A percentile compares a stretch with the other conserved stretches of the same genome.
These are phyloP conservation scores for Plotosus lineatus DNA, from an alignment of 2,113 vertebrate genomes.

Conservation along the genomic window DNA sequence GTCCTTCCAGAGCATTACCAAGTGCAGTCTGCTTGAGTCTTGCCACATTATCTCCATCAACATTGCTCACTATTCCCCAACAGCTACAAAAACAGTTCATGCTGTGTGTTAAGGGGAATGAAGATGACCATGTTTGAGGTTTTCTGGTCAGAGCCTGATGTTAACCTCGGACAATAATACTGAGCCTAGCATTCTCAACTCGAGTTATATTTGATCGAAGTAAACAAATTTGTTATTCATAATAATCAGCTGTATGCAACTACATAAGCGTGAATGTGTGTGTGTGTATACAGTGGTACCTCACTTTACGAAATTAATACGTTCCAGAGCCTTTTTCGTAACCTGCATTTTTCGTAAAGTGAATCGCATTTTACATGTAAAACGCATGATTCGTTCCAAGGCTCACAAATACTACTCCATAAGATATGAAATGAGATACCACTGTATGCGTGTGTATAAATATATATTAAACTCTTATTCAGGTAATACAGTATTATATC, in stretches of 20 bases:
- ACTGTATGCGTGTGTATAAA: too few species aligned
- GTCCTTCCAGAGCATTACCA: background rate
- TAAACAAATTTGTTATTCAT: background rate
- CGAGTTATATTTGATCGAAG: background rate
- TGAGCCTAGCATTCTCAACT: too few species aligned
- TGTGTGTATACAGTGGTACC: too few species aligned
- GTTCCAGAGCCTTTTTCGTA: too few species aligned
- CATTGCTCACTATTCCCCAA: background rate
- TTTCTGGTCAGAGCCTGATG: background rate
- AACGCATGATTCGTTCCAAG: too few species aligned
- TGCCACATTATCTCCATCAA: background rate
- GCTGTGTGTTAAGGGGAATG: background rate
- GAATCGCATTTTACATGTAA: too few species aligned
- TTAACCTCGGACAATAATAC: background rate
- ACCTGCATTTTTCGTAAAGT: too few species aligned
- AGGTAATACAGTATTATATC: background rate
- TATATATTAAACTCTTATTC: background rate
- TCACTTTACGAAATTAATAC: too few species aligned
- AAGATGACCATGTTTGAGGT: slow-evolving; percentile 24
- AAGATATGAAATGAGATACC: too few species aligned
- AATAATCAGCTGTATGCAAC: background rate
- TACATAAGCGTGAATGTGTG: background rate
- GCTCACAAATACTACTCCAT: too few species aligned
- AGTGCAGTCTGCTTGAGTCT: background rate
- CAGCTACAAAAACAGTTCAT: slow-evolving; percentile 19